Evolutionary conservation across 30 jellyfish, hydroid and myxozoan genomes (phyloP).

Genomic region (Aurelia coerulea): DNA sequence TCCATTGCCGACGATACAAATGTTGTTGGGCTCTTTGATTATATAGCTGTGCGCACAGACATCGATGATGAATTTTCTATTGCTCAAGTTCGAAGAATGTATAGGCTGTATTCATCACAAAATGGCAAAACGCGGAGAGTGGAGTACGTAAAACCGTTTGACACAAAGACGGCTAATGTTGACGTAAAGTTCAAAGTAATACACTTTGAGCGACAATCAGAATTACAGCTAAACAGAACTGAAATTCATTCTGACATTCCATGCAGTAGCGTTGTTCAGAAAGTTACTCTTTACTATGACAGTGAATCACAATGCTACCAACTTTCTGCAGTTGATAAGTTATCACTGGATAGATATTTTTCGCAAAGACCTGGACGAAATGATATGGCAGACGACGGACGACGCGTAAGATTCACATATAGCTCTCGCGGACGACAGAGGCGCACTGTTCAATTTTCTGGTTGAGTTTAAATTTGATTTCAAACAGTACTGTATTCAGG

Average conservation of each 20-base stretch:
- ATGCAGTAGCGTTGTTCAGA: conserved; percentile 26
- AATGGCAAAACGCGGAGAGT: conserved; percentile 22
- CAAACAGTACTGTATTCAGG: no score
- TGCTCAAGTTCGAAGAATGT: no score
- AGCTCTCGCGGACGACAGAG: neutral
- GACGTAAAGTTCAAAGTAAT: conserved; percentile 36
- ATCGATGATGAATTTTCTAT: no score
- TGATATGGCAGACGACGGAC: no score
- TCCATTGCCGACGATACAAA: no score
- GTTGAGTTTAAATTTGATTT: conserved; percentile 16
- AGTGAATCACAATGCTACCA: neutral
- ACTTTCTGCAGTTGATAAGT: conserved; percentile 1
- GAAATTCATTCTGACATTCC: conserved; percentile 50
- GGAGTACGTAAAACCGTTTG: conserved; percentile 39
- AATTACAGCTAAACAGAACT: conserved; percentile 19
- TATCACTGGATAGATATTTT: no score
- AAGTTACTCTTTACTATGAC: conserved; percentile 7
- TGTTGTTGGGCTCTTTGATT: no score
- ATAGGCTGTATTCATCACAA: no score
- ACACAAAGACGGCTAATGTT: conserved; percentile 6
- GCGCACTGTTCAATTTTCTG: conserved; percentile 14
- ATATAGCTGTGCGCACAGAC: no score
- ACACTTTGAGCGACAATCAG: conserved; percentile 8
- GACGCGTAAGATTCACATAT: no score
- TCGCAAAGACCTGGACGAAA: no score